phyloP scores from a whole-genome alignment of 23 tunicate genomes.

The Phallusia fumigata region DNA sequence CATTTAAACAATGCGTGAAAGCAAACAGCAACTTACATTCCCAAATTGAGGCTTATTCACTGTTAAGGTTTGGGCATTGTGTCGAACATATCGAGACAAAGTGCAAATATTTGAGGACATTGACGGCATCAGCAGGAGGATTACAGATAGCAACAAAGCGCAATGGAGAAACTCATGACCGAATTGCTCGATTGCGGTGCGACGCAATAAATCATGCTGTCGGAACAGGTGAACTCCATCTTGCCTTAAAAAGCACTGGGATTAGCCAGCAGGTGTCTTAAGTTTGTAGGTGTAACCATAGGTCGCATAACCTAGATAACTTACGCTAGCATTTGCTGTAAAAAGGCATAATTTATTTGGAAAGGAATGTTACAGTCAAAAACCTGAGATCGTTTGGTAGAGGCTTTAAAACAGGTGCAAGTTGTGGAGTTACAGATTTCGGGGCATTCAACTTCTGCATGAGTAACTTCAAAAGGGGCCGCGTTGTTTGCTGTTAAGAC shows the following conservation, averaged over 20 bases:
- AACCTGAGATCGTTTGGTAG: too few relatives aligned
- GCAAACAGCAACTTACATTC: slow-evolving; percentile 2
- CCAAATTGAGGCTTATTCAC: not conserved
- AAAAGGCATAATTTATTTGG: too few relatives aligned
- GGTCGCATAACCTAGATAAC: too few relatives aligned
- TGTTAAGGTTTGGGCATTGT: not conserved
- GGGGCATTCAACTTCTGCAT: too few relatives aligned
- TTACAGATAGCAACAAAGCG: not conserved
- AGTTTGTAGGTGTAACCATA: too few relatives aligned
- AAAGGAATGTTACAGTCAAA: too few relatives aligned
- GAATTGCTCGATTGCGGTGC: not conserved
- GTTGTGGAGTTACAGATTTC: too few relatives aligned
- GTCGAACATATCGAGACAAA: slow-evolving; percentile 2
- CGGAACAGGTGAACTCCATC: not conserved
- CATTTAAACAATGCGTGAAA: slow-evolving; percentile 8
- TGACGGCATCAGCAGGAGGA: slow-evolving; percentile 1
- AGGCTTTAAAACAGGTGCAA: too few relatives aligned
- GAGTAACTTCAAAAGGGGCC: too few relatives aligned
- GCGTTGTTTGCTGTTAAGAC: not conserved
- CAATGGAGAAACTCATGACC: not conserved
- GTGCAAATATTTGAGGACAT: not conserved
- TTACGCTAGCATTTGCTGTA: too few relatives aligned
- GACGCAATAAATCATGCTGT: not conserved
- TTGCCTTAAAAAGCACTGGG: too few relatives aligned
- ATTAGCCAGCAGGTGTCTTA: too few relatives aligned